phyloP scores from a whole-genome alignment of 2,113 vertebrate species.

The Odobenus rosmarus region DNA sequence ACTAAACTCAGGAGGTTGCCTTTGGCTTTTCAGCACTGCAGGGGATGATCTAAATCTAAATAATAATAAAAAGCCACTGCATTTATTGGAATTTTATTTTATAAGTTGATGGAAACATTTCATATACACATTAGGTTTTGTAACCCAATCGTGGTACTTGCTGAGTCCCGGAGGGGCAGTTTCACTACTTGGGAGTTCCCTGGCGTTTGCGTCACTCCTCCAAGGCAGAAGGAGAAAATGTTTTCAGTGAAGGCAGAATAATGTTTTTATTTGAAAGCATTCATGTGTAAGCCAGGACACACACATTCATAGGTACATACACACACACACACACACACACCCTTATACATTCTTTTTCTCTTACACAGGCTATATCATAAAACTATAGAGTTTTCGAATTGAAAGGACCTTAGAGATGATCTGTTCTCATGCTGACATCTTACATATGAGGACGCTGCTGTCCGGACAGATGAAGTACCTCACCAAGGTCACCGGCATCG shows the following conservation, averaged over 20 bases:
- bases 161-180: slow-evolving; percentile 67
- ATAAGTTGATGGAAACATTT: slow-evolving; percentile 78
- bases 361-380: background rate
- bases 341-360: background rate
- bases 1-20: slow-evolving; percentile 50
- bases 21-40: slow-evolving; percentile 69
- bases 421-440: background rate
- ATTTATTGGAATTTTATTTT: slow-evolving; percentile 79
- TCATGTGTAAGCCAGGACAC: slow-evolving; percentile 33
- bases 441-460: slow-evolving; percentile 26
- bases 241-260: slow-evolving; percentile 68
- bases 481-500: slow-evolving; percentile 61
- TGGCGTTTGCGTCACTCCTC: slow-evolving; percentile 67
- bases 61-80: slow-evolving; percentile 76
- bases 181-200: slow-evolving; percentile 76
- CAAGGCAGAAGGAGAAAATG: slow-evolving; percentile 52
- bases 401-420: slow-evolving; percentile 11
- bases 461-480: slow-evolving; percentile 61
- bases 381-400: slow-evolving; percentile 32
- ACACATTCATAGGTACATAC: background rate
- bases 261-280: slow-evolving; percentile 64
- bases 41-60: slow-evolving; percentile 78
- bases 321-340: background rate
- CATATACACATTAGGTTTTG: slow-evolving; percentile 74
- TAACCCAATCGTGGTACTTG: slow-evolving; percentile 66